Evolutionary conservation across 2,113 vertebrate genomes (phyloP), one percentile per base, ranked within the genome.

Genomic region (Propithecus coquereli): DNA sequence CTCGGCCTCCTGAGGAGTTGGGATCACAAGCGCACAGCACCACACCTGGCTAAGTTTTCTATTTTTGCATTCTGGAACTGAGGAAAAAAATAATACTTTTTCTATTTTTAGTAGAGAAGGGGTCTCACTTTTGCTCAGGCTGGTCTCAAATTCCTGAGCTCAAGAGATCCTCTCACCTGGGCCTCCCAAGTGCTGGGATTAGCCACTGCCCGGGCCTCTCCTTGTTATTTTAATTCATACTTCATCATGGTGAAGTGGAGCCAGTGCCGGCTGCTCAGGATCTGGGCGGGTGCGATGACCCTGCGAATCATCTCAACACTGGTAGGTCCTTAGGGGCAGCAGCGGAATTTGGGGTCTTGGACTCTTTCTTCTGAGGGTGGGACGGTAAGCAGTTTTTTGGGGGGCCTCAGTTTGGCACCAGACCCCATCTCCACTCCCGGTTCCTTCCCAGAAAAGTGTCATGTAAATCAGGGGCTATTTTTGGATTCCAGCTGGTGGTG

Each of bases 381-480:
- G 47, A 8, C 16, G 40, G 57, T 47, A 9, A 47, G 85, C 14
- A 18, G 12, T 30, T 76, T 81, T 87, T 18, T 7, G 3, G 27
- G n/a, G n/a, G 65, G 37, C 8, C 37, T 88, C 22, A 13, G 18
- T 3, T 22, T 85, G 95, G 11, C 27, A 81, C 25, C 34, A 65
- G 73, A 27, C 57, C 87, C 87, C 50, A 59, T 45, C 25, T 73
- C 37, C 13, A 40, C 54, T 82, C 76, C 43, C 10, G 4, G 11
- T 93, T 65, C 32, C 86, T 93, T 94, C 84, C 54, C 45, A 84
- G 61, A 47, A 70, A 84, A 80, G 14, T 18, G 66, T 93, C 54
- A 20, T 92, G 92, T 95, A 95, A 95, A 95, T 61, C 90, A 84
- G 89, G 30, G 70, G 32, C 84, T 95, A 94, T 95, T 97, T 76